Evolutionary conservation across 2,888 invertebrate species (phyloP).

Genomic region (Stenolophus ochropezus): DNA sequence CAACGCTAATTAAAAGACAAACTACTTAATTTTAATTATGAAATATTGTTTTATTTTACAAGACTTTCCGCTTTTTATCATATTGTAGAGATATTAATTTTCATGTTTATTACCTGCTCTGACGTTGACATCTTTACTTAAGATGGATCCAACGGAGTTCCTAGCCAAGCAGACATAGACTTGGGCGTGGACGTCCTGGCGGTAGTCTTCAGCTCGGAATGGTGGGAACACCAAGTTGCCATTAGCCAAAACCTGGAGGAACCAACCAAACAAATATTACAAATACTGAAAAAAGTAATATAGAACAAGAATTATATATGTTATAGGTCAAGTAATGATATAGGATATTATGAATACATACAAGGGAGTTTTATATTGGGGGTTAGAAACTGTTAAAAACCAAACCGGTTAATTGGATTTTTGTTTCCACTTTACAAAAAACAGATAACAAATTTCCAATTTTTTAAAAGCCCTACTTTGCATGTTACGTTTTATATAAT

Average conservation of each 20-base stretch:
- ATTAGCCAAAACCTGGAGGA: conserved; percentile 85
- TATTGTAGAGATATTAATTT: neutral
- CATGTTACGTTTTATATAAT: too few relatives aligned
- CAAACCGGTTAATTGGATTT: too few relatives aligned
- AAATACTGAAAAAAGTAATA: neutral
- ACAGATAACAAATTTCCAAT: too few relatives aligned
- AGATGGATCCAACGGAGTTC: conserved; percentile 92
- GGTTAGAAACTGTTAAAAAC: too few relatives aligned
- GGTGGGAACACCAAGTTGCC: conserved; percentile 96
- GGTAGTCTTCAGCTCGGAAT: conserved; percentile 94
- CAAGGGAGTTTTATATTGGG: too few relatives aligned
- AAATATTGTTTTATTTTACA: too few relatives aligned
- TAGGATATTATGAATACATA: too few relatives aligned
- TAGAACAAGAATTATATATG: neutral
- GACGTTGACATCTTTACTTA: conserved; percentile 94
- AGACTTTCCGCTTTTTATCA: too few relatives aligned
- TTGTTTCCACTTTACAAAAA: too few relatives aligned
- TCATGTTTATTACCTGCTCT: conserved; percentile 88
- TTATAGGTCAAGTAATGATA: neutral
- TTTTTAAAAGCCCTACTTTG: too few relatives aligned
- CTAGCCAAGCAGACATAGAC: conserved; percentile 94
- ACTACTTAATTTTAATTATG: too few relatives aligned
- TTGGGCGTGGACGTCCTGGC: conserved; percentile 95
- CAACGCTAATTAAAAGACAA: too few relatives aligned
- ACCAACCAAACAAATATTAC: neutral